A percentile compares a stretch with the other conserved stretches of the same genome.
Evolutionary conservation across 2,888 invertebrate species (phyloP).

Genomic region (Melieria omissa): DNA sequence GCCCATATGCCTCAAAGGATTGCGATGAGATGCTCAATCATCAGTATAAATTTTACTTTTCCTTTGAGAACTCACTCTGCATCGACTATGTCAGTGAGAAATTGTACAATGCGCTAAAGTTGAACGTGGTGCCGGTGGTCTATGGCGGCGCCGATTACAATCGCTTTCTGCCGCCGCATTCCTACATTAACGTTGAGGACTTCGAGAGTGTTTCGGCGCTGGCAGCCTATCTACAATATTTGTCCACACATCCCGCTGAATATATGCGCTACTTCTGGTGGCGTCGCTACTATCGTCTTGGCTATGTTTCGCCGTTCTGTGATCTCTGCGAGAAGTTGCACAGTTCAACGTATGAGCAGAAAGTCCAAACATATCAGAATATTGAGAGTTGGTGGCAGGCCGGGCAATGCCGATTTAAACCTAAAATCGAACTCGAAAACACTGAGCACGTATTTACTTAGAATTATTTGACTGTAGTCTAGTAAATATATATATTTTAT

Average conservation of each 20-base stretch:
- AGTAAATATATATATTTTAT: too few relatives aligned
- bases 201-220: constrained; percentile 71
- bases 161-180: constrained; percentile 71
- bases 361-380: constrained; percentile 55
- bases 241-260: constrained; percentile 67
- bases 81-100: constrained; percentile 79
- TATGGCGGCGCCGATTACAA: constrained; percentile 76
- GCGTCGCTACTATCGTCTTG: constrained; percentile 70
- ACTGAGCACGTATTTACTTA: too few relatives aligned
- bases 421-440: constrained; percentile 50
- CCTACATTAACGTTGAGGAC: constrained; percentile 75
- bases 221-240: constrained; percentile 69
- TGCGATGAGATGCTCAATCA: constrained; percentile 66
- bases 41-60: constrained; percentile 76
- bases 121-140: constrained; percentile 72
- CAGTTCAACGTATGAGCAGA: constrained; percentile 47
- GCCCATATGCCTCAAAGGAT: constrained; percentile 51
- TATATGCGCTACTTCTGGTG: constrained; percentile 76
- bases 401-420: constrained; percentile 55
- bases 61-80: constrained; percentile 78
- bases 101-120: constrained; percentile 55
- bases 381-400: constrained; percentile 63
- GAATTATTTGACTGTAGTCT: too few relatives aligned
- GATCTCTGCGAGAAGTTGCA: constrained; percentile 60
- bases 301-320: constrained; percentile 55